phyloP scores from a whole-genome alignment of 2,888 invertebrate species.

The Drosophila borborema region DNA sequence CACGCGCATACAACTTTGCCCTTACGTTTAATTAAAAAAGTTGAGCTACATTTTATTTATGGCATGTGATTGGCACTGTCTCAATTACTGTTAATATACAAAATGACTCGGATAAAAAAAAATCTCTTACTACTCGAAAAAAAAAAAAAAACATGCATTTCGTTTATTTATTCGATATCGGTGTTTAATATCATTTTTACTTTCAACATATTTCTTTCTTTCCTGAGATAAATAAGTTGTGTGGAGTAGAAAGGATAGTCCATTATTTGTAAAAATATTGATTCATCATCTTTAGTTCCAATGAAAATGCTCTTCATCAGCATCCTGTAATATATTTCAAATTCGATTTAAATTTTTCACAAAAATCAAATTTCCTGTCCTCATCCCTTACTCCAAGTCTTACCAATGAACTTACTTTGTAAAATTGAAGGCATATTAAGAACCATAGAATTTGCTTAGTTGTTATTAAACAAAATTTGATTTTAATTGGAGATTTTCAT shows the following conservation, averaged over 20 bases:
- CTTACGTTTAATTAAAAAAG: constrained; percentile 62
- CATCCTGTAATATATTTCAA: not conserved
- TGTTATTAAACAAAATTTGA: no score
- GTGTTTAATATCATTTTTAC: no score
- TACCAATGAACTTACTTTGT: no score
- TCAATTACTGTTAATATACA: not conserved
- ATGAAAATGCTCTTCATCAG: no score
- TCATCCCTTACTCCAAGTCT: no score
- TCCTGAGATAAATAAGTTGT: no score
- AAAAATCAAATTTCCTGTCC: no score
- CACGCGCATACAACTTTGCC: constrained; percentile 31
- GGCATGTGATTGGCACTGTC: constrained; percentile 25
- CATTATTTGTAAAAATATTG: not conserved
- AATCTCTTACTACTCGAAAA: not conserved
- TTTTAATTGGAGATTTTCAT: not conserved
- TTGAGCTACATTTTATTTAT: constrained; percentile 30
- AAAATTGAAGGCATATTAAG: no score
- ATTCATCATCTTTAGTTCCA: not conserved
- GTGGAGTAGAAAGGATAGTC: no score
- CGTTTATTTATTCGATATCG: not conserved
- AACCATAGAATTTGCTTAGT: no score
- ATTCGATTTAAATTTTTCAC: not conserved
- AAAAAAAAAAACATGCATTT: not conserved
- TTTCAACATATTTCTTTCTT: no score
- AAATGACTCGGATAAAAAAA: not conserved